A percentile compares a stretch with the other conserved stretches of the same genome.
Evolutionary conservation across 2,113 vertebrate genomes (phyloP).

Genomic region (Holacanthus passer): DNA sequence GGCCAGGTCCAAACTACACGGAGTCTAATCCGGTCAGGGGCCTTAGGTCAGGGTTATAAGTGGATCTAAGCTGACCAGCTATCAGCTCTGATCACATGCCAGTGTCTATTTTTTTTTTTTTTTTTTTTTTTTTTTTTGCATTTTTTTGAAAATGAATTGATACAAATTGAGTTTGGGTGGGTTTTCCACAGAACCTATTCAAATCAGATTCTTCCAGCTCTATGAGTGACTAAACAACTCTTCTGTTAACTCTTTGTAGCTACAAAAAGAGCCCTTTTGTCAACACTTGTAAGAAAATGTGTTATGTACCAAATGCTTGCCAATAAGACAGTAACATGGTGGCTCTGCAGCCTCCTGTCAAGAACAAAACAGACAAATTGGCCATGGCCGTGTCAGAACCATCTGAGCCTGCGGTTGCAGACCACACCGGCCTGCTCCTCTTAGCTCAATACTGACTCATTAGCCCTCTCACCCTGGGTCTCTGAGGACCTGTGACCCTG

Average conservation of each 20-base stretch:
- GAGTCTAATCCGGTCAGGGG: not conserved
- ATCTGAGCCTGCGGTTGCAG: constrained; percentile 30
- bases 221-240: too few species aligned
- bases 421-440: constrained; percentile 46
- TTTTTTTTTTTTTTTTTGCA: too few species aligned
- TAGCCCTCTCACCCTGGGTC: constrained; percentile 62
- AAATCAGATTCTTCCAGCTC: not conserved
- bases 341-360: constrained; percentile 17
- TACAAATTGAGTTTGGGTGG: not conserved
- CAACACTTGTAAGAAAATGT: not conserved
- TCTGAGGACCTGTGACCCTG: constrained; percentile 69
- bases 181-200: not conserved
- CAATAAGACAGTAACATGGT: not conserved
- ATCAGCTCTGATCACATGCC: not conserved
- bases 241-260: too few species aligned
- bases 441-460: constrained; percentile 61
- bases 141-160: not conserved
- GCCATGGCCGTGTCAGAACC: constrained; percentile 33
- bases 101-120: not conserved
- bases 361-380: constrained; percentile 40
- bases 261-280: not conserved
- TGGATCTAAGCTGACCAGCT: not conserved
- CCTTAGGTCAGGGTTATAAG: too few species aligned
- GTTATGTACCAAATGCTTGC: not conserved
- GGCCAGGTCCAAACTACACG: not conserved